Base-by-base conservation (phyloP, 2,113 vertebrate species). In the Vulpes vulpes region DNA sequence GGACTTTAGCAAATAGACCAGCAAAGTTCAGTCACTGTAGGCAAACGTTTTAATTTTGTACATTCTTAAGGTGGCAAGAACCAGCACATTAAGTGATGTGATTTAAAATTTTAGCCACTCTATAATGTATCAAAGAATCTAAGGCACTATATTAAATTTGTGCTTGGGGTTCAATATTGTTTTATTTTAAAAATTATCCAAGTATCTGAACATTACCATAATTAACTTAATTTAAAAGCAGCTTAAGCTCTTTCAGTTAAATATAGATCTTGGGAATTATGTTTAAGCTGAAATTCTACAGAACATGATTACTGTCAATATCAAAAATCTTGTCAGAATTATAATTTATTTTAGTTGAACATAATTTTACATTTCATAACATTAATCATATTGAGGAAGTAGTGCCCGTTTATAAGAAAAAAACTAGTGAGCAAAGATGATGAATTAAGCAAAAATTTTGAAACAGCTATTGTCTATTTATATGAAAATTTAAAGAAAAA, bases 291-390 rank as follows among this genome's bases (percentile, higher is more conserved):
- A 91, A 85, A 60, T 27, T 67, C 25, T 78, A 64, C 2, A 93
- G 89, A 78, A 67, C 12, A 57, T 60, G 22, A 22, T 92, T 79
- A 82, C 43, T 7, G 0, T 93, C 81, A 78, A 76, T 71, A 85
- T 95, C 12, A 81, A 84, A 93, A 96, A 69, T 10, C 20, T 88
- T 76, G 49, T 92, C 51, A 92, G 38, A 90, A 92, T 89, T 89
- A 71, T 91, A 91, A 85, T 62, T 95, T 71, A 94, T 30, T 65
- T 65, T 67, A 67, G 30, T 32, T 67, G 14, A 88, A 65, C 7
- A 71, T 14, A 69, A 87, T n/a, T 90, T 96, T 88, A 84, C 9
- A 49, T 88, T 90, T 86, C 35, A 30, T n/a, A 76, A 30, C 78
- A n/a, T 60, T 67, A 93, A 32, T 67, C 64, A 30, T 57, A 95